phyloP scores from a whole-genome alignment of 2,888 invertebrate species.

The Mythimna vitellina region DNA sequence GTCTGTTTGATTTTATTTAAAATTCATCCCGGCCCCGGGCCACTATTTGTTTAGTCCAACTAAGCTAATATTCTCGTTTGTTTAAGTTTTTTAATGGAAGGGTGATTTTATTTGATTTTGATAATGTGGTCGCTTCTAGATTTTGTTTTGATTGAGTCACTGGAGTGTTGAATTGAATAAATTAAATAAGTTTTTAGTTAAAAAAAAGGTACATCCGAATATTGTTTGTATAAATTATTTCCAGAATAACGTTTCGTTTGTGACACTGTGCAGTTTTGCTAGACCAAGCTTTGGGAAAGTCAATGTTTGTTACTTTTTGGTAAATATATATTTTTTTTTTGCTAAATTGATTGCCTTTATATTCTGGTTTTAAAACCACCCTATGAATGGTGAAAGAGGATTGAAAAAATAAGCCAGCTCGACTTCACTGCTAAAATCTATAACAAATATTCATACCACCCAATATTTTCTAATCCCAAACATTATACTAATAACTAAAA shows the following conservation, averaged over 20 bases:
- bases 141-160: conserved; percentile 61
- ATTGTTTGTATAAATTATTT: background rate
- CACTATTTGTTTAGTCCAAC: conserved; percentile 79
- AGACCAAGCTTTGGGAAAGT: background rate
- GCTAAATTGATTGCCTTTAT: background rate
- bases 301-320: background rate
- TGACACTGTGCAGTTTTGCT: background rate
- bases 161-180: background rate
- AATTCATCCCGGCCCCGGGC: conserved; percentile 78
- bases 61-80: conserved; percentile 82
- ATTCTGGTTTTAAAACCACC: background rate
- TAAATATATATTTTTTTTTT: background rate
- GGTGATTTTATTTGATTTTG: conserved; percentile 68
- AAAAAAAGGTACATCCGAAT: too few species aligned
- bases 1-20: conserved; percentile 78
- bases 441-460: conserved; percentile 58
- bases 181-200: too few species aligned
- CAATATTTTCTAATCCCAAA: conserved; percentile 64
- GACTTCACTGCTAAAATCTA: background rate
- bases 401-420: background rate
- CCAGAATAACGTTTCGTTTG: background rate
- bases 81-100: conserved; percentile 80
- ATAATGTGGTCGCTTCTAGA: conserved; percentile 61
- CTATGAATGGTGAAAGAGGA: background rate
- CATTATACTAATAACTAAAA: conserved; percentile 71